Percentiles rank a stretch among this genome's conserved stretches.
phyloP scores from a whole-genome alignment of 1,140 invertebrate species.

The Bombus cullumanus region DNA sequence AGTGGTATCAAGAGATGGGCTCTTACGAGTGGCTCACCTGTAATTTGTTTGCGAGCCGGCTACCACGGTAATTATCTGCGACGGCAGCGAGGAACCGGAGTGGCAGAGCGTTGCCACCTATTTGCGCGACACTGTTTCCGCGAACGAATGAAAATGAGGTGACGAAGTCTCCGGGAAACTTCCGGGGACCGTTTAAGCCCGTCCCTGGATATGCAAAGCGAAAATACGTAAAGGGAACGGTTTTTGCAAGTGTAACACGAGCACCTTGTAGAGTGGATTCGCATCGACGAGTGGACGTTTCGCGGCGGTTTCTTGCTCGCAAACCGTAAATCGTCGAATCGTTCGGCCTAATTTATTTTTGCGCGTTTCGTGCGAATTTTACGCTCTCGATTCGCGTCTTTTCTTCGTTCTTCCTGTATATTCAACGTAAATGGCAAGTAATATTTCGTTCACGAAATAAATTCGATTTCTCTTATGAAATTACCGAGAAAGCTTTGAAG shows the following conservation, averaged over 20 bases:
- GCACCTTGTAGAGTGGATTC: background rate
- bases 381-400: background rate
- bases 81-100: slow-evolving; percentile 1
- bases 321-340: background rate
- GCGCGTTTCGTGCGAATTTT: background rate
- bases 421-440: background rate
- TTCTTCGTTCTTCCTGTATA: background rate
- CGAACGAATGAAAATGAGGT: slow-evolving; percentile 47
- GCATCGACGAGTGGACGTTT: background rate
- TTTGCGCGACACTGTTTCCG: slow-evolving; percentile 47
- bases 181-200: slow-evolving; percentile 34
- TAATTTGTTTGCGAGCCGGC: slow-evolving; percentile 40
- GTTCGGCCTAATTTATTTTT: background rate
- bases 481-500: background rate
- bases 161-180: slow-evolving; percentile 34
- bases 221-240: background rate
- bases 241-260: slow-evolving; percentile 32
- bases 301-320: background rate
- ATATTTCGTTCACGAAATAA: background rate
- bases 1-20: background rate
- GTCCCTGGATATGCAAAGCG: slow-evolving; percentile 20
- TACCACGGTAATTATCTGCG: slow-evolving; percentile 40
- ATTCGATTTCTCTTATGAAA: background rate
- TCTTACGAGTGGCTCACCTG: slow-evolving; percentile 17
- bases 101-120: slow-evolving; percentile 12